A percentile compares a stretch with the other conserved stretches of the same genome.
Conservation (phyloP, 2,797 vertebrate genomes). For the Danionella dracula region DNA sequence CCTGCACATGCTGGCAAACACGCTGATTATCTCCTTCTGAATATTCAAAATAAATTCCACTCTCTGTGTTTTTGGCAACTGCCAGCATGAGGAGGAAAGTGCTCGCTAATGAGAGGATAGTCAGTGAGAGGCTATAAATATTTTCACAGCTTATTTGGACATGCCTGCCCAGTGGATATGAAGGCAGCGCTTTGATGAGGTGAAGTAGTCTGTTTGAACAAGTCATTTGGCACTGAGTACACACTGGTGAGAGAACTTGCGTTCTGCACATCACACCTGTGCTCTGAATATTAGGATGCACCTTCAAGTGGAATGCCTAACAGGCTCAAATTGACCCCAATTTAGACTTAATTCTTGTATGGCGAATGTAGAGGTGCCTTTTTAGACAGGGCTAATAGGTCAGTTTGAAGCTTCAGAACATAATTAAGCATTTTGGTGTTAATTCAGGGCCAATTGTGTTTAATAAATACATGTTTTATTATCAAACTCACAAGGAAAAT, state of each 20-base stretch:
- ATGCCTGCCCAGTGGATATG: conserved; percentile 56
- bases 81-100: conserved; percentile 53
- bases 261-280: conserved; percentile 52
- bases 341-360: conserved; percentile 41
- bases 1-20: conserved; percentile 31
- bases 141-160: conserved; percentile 55
- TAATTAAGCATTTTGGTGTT: conserved; percentile 1
- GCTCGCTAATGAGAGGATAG: conserved; percentile 67
- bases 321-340: conserved; percentile 47
- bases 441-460: not conserved
- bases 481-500: not conserved
- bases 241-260: conserved; percentile 47
- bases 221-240: conserved; percentile 61
- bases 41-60: conserved; percentile 44
- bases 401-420: conserved; percentile 7
- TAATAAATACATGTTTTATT: conserved; percentile 1
- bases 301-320: conserved; percentile 54
- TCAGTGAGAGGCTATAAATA: conserved; percentile 66
- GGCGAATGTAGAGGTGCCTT: conserved; percentile 31
- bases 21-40: conserved; percentile 40
- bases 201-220: conserved; percentile 62
- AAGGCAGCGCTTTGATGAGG: conserved; percentile 61
- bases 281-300: conserved; percentile 60
- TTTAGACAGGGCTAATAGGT: conserved; percentile 38
- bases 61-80: conserved; percentile 50